These are phyloP conservation scores for Caenorhabditis angaria DNA, from an alignment of 2,888 invertebrate species.

Conservation along the genomic window DNA sequence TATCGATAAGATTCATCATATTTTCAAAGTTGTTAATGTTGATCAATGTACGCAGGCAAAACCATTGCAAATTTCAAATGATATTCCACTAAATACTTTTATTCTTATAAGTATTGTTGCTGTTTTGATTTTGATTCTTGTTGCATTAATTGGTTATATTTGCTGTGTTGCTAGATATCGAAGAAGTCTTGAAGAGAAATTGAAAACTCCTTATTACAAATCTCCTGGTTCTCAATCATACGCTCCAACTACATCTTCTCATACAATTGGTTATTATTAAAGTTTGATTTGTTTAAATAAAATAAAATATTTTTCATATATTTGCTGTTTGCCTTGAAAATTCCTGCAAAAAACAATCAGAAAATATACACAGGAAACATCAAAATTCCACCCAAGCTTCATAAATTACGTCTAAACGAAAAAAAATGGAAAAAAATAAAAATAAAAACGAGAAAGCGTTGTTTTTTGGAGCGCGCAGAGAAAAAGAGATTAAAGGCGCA, in stretches of 20 bases:
- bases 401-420: neutral
- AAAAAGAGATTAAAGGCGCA: neutral
- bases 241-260: neutral
- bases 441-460: neutral
- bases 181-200: slow-evolving; percentile 23
- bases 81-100: slow-evolving; percentile 33
- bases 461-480: neutral
- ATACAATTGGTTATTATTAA: neutral
- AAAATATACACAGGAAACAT: no score
- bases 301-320: neutral
- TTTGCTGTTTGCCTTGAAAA: neutral
- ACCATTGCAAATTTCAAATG: slow-evolving; percentile 5
- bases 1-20: slow-evolving; percentile 38
- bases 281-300: neutral
- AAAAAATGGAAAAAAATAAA: neutral
- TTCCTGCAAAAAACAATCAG: neutral
- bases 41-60: slow-evolving; percentile 14
- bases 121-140: slow-evolving; percentile 37
- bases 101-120: slow-evolving; percentile 44
- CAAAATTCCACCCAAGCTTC: no score
- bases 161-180: slow-evolving; percentile 56
- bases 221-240: neutral
- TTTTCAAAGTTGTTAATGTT: slow-evolving; percentile 37
- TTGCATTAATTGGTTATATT: slow-evolving; percentile 49
- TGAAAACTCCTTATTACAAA: slow-evolving; percentile 12